Base-by-base conservation (phyloP, 1,140 invertebrate species). In the Bacillus rossius region DNA sequence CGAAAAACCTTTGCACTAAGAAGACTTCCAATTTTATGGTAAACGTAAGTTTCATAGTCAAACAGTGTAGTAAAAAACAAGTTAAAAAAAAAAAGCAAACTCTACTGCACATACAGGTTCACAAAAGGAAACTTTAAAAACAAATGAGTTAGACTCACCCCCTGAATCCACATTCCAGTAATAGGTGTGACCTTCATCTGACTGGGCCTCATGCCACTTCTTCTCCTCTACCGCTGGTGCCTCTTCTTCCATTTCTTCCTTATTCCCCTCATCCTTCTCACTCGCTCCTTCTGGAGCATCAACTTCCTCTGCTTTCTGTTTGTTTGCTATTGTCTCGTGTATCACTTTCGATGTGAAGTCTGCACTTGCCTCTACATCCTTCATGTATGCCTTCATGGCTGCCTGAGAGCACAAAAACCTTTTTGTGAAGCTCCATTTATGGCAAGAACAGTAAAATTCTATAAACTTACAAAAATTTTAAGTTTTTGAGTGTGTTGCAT, bases 131-230 rank as follows among this genome's bases (percentile, higher is more conserved):
- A n/a, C n/a, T n/a, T n/a, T n/a, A n/a, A n/a, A n/a, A n/a, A n/a
- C n/a, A n/a, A n/a, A n/a, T n/a, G n/a, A n/a, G n/a, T n/a, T 34
- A 34, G 47, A 62, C 65, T 51, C 73, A 87, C 89, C 88, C 77
- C 86, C 85, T n/a, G 87, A 90, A 62, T 84, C 78, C 19, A 81
- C 82, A 71, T 92, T 85, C 86, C 88, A 92, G 65, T 90, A 93
- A 70, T 92, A 92, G 8, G 80, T 80, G 58, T 84, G 79, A 14
- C 87, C 89, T 64, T 89, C 83, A 47, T 84, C 81, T 61, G 81
- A 79, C 52, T 78, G 80, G 0, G 84, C 84, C 66, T 92, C 87
- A 62, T 84, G 82, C 90, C 90, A 90, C 22, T 79, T 59, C 58
- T 59, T 43, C 20, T 59, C 29, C 29, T 59, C 50, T 37, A 16